These are phyloP conservation scores for Micrastur ruficollis DNA, from an alignment of 2,797 vertebrate genomes.

Conservation along the genomic window DNA sequence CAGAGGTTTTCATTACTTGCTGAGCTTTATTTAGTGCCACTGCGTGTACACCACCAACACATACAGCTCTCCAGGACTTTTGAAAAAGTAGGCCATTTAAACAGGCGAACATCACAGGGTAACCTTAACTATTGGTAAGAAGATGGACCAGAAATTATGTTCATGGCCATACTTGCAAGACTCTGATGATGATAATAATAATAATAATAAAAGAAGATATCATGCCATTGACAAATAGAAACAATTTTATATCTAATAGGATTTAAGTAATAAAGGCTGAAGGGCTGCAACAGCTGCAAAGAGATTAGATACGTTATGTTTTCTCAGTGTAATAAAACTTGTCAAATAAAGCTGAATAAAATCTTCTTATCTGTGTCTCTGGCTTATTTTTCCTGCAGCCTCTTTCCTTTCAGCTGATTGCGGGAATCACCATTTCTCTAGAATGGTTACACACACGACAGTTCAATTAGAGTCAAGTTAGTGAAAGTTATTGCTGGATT, in stretches of 20 bases:
- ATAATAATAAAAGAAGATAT: slow-evolving; percentile 62
- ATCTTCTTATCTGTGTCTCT: slow-evolving; percentile 62
- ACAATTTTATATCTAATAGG: slow-evolving; percentile 70
- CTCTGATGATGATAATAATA: slow-evolving; percentile 35
- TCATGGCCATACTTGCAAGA: slow-evolving; percentile 7
- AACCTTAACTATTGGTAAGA: slow-evolving; percentile 44
- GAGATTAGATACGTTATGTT: slow-evolving; percentile 66
- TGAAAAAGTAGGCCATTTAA: slow-evolving; percentile 42
- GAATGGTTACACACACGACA: slow-evolving; percentile 51
- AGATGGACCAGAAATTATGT: slow-evolving; percentile 47
- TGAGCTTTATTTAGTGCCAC: slow-evolving; percentile 12
- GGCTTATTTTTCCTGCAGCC: slow-evolving; percentile 62
- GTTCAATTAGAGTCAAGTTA: slow-evolving; percentile 69
- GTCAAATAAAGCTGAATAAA: slow-evolving; percentile 70
- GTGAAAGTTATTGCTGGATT: slow-evolving; percentile 51
- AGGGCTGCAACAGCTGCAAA: slow-evolving; percentile 58
- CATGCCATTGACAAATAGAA: slow-evolving; percentile 61
- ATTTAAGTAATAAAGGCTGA: slow-evolving; percentile 72
- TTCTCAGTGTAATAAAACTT: slow-evolving; percentile 70
- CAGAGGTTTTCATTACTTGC: neutral
- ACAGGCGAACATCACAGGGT: neutral
- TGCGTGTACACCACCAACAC: neutral
- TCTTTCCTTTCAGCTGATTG: slow-evolving; percentile 56
- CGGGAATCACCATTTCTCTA: slow-evolving; percentile 53
- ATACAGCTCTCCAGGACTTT: neutral